Base-by-base conservation (phyloP, 2,888 invertebrate species). In the Azorinus chamasolen region DNA sequence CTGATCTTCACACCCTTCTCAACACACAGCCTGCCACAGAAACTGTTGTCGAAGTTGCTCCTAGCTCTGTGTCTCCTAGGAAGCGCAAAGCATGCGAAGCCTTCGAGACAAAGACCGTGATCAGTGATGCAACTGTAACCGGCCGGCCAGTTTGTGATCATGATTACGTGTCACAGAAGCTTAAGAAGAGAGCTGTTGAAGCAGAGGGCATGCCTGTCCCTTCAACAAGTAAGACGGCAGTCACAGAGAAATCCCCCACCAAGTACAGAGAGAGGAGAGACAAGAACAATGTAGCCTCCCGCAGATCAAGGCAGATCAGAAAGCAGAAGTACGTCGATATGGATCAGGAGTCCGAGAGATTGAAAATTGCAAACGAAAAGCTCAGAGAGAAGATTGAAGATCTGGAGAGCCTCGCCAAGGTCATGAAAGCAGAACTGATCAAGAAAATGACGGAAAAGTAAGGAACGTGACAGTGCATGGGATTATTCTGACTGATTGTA, bases 271-370 rank as follows among this genome's bases (percentile, higher is more conserved):
- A 85, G 51, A 80, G 91, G 25, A 43, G 91, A 20, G 77, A 76
- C 43, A 92, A 92, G 84, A 92, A 92, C 75, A 92, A 91, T 70
- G 78, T 89, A 10, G 91, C 92, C 2, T 92, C 92, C 0, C 85
- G 86, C 64, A 75, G 90, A 51, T 91, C 91, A 0, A 79, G 91
- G 25, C 86, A 90, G 63, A 89, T 85, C 53, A 72, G 90, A 61
- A 92, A 91, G 68, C 66, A 79, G 63, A 92, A 91, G 78, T 90
- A 79, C 65, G 50, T 59, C 0, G 84, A 87, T 22, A 89, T 92
- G 90, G 92, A 91, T 43, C 55, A 57, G 10, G 85, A 90, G 66
- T 90, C 90, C 0, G 81, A 83, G 1, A 76, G 79, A 20, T 82
- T 92, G 20, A 87, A 86, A 27, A 65, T 50, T 0, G 86, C 85